phyloP scores from a whole-genome alignment of 2,888 invertebrate species.

The Lepidocyrtoides sp. region DNA sequence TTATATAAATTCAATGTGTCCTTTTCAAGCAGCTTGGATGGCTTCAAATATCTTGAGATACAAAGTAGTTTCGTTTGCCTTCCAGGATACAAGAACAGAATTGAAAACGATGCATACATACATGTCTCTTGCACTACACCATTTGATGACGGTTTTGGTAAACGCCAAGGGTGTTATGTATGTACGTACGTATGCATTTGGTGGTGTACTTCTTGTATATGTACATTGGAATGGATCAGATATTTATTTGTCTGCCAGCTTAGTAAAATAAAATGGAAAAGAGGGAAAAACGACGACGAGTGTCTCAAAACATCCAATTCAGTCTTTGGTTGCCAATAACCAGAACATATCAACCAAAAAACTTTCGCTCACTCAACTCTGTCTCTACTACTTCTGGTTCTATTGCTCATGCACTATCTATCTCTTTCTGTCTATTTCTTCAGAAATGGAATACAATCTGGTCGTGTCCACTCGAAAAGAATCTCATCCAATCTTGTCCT shows the following conservation, averaged over 20 bases:
- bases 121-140: not conserved
- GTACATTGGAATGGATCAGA: conserved; percentile 56
- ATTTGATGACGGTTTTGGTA: not conserved
- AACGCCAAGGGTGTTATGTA: conserved; percentile 29
- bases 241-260: conserved; percentile 64
- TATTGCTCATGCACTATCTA: not conserved
- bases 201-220: conserved; percentile 24
- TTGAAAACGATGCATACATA: not conserved
- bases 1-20: conserved; percentile 59
- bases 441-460: conserved; percentile 71
- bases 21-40: conserved; percentile 36
- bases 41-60: conserved; percentile 61
- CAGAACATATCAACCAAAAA: conserved; percentile 65
- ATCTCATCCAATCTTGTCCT: conserved; percentile 79
- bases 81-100: conserved; percentile 19
- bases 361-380: conserved; percentile 57
- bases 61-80: conserved; percentile 61
- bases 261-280: conserved; percentile 15
- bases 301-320: conserved; percentile 70
- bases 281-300: conserved; percentile 6
- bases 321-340: conserved; percentile 65
- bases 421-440: conserved; percentile 40
- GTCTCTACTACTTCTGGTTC: not conserved
- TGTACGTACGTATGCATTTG: not conserved
- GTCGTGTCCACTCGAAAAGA: conserved; percentile 73